phyloP scores from a whole-genome alignment of 2,888 invertebrate genomes.

The Pyrochroa serraticornis region DNA sequence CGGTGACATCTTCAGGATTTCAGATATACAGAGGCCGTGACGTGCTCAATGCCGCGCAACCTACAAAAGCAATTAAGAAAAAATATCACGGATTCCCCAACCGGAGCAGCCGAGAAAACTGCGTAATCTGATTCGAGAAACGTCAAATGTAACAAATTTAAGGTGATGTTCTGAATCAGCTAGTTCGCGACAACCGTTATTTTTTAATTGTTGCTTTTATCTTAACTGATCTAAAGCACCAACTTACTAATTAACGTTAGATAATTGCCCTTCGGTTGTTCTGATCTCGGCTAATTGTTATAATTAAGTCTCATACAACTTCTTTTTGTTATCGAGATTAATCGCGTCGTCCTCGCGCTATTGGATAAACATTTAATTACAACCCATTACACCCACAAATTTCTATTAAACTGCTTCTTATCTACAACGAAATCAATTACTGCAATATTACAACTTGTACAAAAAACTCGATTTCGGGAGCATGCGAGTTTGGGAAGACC shows the following conservation, averaged over 20 bases:
- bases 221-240: slow-evolving; percentile 15
- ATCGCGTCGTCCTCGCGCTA: background rate
- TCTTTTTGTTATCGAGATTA: too few relatives aligned
- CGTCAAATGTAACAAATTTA: slow-evolving; percentile 40
- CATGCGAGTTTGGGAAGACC: background rate
- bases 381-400: slow-evolving; percentile 4
- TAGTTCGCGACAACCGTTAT: slow-evolving; percentile 13
- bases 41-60: slow-evolving; percentile 7
- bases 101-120: slow-evolving; percentile 37
- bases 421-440: background rate
- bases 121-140: slow-evolving; percentile 36
- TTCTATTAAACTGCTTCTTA: background rate
- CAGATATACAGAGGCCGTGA: too few relatives aligned
- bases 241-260: slow-evolving; percentile 16
- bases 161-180: slow-evolving; percentile 26
- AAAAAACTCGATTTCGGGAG: background rate
- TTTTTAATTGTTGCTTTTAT: slow-evolving; percentile 24
- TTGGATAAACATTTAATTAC: background rate
- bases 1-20: slow-evolving; percentile 36
- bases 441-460: background rate
- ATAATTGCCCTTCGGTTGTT: slow-evolving; percentile 16
- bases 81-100: slow-evolving; percentile 39
- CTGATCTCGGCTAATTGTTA: slow-evolving; percentile 18
- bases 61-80: slow-evolving; percentile 36
- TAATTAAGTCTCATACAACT: slow-evolving; percentile 9